Evolutionary conservation across 2,113 vertebrate genomes (phyloP).

Genomic region (Calyptomena viridis): DNA sequence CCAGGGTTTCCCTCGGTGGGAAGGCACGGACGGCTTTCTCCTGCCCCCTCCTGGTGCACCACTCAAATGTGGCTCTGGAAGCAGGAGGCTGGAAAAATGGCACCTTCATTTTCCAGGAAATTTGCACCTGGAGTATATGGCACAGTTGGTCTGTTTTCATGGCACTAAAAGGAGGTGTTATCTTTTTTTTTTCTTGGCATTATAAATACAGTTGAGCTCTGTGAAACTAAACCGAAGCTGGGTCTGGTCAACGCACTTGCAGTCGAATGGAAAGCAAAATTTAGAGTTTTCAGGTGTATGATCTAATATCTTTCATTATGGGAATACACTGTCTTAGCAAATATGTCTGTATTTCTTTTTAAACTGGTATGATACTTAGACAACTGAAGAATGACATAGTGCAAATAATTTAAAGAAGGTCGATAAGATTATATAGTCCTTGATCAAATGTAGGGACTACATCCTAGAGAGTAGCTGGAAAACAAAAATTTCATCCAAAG

Average conservation of each 20-base stretch:
- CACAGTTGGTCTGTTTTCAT: background rate
- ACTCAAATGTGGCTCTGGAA: slow-evolving; percentile 4
- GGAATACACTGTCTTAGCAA: background rate
- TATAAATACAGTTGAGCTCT: background rate
- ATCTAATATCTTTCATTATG: background rate
- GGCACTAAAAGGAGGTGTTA: background rate
- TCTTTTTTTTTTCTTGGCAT: background rate
- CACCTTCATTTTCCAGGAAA: background rate
- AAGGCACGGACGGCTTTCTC: slow-evolving; percentile 45
- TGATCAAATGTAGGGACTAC: background rate
- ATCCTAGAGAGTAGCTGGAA: background rate
- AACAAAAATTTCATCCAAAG: background rate
- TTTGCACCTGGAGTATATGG: background rate
- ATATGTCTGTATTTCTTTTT: background rate
- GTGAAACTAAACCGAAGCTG: background rate
- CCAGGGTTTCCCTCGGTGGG: slow-evolving; percentile 14
- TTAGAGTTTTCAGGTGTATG: background rate
- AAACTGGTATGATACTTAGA: background rate
- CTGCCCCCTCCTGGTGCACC: slow-evolving; percentile 68
- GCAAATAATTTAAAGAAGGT: background rate
- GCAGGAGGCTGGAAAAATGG: background rate
- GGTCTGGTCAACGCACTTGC: background rate
- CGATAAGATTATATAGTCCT: background rate
- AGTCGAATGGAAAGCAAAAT: background rate
- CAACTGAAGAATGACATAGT: fast-evolving